These are phyloP conservation scores for Cheilosia variabilis DNA, from an alignment of 2,888 invertebrate genomes.

Conservation along the genomic window DNA sequence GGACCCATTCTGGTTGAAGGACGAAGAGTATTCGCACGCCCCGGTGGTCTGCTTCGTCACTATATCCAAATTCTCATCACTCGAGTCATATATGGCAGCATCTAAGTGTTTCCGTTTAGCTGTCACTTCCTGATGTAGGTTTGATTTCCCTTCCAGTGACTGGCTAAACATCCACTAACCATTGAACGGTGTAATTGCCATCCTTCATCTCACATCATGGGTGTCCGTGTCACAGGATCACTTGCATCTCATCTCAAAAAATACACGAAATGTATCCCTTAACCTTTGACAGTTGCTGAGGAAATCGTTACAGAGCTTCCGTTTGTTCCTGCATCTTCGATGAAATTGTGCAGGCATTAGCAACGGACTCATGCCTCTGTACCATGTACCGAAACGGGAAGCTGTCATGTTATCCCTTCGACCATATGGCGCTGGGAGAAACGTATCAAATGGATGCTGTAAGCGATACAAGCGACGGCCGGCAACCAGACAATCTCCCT, in stretches of 20 bases:
- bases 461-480: constrained; percentile 28
- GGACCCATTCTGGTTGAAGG: not conserved
- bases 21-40: not conserved
- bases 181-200: constrained; percentile 49
- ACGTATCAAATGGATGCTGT: constrained; percentile 54
- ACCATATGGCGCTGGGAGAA: constrained; percentile 52
- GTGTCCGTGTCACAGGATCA: constrained; percentile 46
- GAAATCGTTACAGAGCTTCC: constrained; percentile 69
- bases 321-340: constrained; percentile 41
- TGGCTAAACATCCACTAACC: constrained; percentile 2
- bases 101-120: not conserved
- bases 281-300: constrained; percentile 61
- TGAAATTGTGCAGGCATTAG: constrained; percentile 38
- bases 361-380: constrained; percentile 66
- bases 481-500: constrained; percentile 17
- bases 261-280: constrained; percentile 12
- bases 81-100: not conserved
- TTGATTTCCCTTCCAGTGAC: too few relatives aligned
- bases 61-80: too few relatives aligned
- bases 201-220: constrained; percentile 40
- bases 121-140: constrained; percentile 23
- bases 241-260: constrained; percentile 13
- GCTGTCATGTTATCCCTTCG: constrained; percentile 63
- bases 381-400: constrained; percentile 72
- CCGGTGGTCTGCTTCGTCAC: not conserved